A percentile compares a stretch with the other conserved stretches of the same genome.
Evolutionary conservation across 1,140 invertebrate species (phyloP).

Genomic region (Panagrolaimus sp.): DNA sequence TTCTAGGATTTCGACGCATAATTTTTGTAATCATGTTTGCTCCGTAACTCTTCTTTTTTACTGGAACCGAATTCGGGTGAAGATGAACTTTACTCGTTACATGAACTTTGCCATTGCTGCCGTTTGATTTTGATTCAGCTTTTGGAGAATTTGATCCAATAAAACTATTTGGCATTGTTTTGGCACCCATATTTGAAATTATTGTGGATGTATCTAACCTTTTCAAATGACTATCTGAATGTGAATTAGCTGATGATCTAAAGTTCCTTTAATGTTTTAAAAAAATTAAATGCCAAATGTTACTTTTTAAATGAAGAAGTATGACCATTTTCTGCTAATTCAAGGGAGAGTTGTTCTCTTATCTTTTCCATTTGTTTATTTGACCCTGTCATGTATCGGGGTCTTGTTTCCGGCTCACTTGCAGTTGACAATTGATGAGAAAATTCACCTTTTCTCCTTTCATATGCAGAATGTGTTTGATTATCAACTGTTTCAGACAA

Average conservation of each 20-base stretch:
- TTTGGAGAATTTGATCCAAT: not conserved
- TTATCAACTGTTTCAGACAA: not conserved
- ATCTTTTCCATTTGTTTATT: slow-evolving; percentile 15
- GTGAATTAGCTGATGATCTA: not conserved
- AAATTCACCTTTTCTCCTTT: not conserved
- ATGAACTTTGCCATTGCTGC: too few species aligned
- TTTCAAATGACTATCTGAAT: slow-evolving; percentile 13
- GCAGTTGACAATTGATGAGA: slow-evolving; percentile 9
- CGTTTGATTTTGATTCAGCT: too few species aligned
- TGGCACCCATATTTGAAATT: not conserved
- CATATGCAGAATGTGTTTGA: not conserved
- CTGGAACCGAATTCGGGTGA: slow-evolving; percentile 14
- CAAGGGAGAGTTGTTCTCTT: not conserved
- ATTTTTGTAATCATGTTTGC: slow-evolving; percentile 36
- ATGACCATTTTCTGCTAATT: slow-evolving; percentile 5
- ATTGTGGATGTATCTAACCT: not conserved
- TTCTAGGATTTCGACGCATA: slow-evolving; percentile 36
- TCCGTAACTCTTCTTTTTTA: slow-evolving; percentile 38
- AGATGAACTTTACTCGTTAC: not conserved
- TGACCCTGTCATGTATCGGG: not conserved
- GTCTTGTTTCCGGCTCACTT: not conserved
- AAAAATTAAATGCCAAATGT: not conserved
- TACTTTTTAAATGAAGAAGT: not conserved
- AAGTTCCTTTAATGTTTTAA: too few species aligned
- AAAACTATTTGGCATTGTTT: not conserved